These are phyloP conservation scores for Donacobius atricapilla DNA, from an alignment of 2,113 vertebrate genomes.

Conservation along the genomic window DNA sequence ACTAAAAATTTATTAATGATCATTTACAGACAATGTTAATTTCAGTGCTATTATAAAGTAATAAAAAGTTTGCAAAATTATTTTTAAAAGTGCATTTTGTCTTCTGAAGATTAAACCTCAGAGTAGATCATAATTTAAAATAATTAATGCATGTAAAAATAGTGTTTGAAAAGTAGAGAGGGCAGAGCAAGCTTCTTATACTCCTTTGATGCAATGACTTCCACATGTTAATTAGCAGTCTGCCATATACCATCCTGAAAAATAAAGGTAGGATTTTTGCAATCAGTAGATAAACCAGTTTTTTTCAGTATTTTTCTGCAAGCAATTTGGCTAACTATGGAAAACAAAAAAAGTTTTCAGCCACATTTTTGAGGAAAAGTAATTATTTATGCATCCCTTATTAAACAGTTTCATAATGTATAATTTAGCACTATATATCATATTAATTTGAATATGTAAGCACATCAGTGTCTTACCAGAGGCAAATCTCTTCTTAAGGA, in stretches of 20 bases:
- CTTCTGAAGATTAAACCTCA: conserved; percentile 62
- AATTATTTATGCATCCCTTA: background rate
- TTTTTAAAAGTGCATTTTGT: conserved; percentile 75
- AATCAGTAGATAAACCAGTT: background rate
- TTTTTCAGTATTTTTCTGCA: background rate
- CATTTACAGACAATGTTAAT: conserved; percentile 79
- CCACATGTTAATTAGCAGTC: conserved; percentile 81
- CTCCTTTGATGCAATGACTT: conserved; percentile 37
- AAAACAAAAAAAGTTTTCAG: background rate
- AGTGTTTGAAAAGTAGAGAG: conserved; percentile 69
- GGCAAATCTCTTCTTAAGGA: conserved; percentile 92
- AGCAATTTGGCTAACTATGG: background rate
- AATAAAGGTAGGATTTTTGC: conserved; percentile 21
- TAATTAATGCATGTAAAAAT: conserved; percentile 62
- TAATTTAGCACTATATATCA: background rate
- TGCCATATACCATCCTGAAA: conserved; percentile 91
- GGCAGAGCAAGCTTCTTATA: conserved; percentile 41
- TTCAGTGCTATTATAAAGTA: conserved; percentile 88
- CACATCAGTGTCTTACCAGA: conserved; percentile 77
- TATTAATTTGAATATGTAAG: background rate
- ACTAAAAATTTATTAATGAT: conserved; percentile 69
- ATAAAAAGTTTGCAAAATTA: conserved; percentile 74
- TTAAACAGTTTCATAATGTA: background rate
- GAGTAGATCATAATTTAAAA: conserved; percentile 43
- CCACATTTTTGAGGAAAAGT: background rate